Evolutionary conservation across 2,797 vertebrate genomes (phyloP), one percentile per base, ranked within the genome.

Genomic region (Cacajao melanocephalus): DNA sequence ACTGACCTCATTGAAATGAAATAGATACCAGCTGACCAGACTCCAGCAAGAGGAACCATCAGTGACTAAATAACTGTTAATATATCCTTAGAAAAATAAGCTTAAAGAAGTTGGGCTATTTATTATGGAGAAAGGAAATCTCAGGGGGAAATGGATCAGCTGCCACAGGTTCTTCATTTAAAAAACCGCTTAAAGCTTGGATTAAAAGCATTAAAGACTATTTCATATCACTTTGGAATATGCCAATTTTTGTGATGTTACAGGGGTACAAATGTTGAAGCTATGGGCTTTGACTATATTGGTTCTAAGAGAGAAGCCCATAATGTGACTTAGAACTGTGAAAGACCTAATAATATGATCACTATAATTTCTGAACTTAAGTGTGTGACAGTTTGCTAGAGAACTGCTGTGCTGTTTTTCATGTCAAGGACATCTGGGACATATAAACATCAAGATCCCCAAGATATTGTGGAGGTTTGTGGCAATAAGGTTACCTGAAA

Each of bases 311-410:
- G 22, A 85, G 39, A 28, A 90, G 19, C 24, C 81, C 3, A 55
- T 79, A 92, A 88, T 52, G 19, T 81, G 4, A 84, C 79, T 83
- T 28, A 70, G 36, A 78, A 9, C 57, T 76, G 10, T 10, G 9
- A 92, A 96, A 79, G 24, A 82, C 44, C 36, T 93, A 2, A 79
- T 80, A 78, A 72, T 67, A 11, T 80, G 46, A 90, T 39, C 75
- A 90, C n/a, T 57, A 39, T 12, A 95, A 94, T 85, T 86, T 96
- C 9, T 96, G 70, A 96, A 96, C 70, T 93, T 76, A 64, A 70
- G 96, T 41, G 57, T 52, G 0, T 95, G 13, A 92, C 46, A 15
- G 13, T 81, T 2, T 36, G 22, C 3, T 80, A 46, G 50, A 58
- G 33, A 33, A 86, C 70, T 72, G 80, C 17, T n/a, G 57, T 19